These are phyloP conservation scores for Muntiacus muntjak DNA, from an alignment of 2,113 vertebrate genomes.

Conservation along the genomic window DNA sequence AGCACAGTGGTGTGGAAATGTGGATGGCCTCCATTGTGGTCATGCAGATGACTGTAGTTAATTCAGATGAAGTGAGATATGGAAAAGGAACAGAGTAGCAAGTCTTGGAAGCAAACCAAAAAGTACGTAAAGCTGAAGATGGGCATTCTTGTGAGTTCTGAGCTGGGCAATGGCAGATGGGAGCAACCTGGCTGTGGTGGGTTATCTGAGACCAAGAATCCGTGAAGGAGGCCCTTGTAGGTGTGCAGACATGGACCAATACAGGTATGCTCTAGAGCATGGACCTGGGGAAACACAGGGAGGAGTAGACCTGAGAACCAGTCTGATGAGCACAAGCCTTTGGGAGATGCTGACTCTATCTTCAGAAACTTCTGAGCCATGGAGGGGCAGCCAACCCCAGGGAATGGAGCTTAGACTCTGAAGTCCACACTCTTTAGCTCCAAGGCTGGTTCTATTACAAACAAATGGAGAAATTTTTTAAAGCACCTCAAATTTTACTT, in stretches of 20 bases:
- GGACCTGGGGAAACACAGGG: background rate
- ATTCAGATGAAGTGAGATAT: background rate
- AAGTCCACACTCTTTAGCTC: background rate
- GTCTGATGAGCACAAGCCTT: background rate
- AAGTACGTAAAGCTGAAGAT: background rate
- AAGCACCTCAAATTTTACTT: background rate
- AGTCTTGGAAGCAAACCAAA: background rate
- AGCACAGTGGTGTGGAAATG: background rate
- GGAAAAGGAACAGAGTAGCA: background rate
- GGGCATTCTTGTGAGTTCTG: background rate
- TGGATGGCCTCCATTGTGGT: too few species aligned
- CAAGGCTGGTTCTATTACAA: background rate
- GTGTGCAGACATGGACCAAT: background rate
- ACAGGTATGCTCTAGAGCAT: background rate
- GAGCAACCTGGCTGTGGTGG: background rate
- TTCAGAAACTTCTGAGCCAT: background rate
- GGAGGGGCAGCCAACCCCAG: background rate
- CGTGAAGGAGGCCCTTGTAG: background rate
- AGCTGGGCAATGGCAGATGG: too few species aligned
- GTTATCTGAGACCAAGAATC: background rate
- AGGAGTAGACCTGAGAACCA: background rate
- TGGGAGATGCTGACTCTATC: background rate
- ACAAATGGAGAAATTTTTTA: background rate
- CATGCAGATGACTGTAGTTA: background rate
- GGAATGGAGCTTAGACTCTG: background rate